These are phyloP conservation scores for Teleopsis dalmanni DNA, from an alignment of 1,140 invertebrate species.

Conservation along the genomic window DNA sequence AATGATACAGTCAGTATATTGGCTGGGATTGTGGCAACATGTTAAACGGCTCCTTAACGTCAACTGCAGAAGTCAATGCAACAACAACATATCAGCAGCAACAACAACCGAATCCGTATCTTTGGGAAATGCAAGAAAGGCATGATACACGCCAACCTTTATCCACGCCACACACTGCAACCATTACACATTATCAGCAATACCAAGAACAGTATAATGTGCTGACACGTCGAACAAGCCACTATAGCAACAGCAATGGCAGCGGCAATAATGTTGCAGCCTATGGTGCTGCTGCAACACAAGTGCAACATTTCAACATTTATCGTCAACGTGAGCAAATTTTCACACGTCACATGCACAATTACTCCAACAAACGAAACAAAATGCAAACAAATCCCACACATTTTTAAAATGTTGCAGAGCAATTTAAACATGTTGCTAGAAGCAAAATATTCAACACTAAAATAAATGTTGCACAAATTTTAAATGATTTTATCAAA, in stretches of 20 bases:
- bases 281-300: constrained; percentile 4
- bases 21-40: constrained; percentile 30
- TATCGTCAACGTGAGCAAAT: background rate
- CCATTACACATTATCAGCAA: background rate
- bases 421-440: background rate
- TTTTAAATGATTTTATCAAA: no score
- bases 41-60: constrained; percentile 3
- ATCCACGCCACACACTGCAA: constrained; percentile 8
- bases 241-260: constrained; percentile 1
- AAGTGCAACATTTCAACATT: background rate
- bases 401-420: background rate
- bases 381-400: background rate
- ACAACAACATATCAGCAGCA: background rate
- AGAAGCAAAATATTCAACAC: no score
- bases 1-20: constrained; percentile 42
- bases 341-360: background rate
- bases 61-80: background rate
- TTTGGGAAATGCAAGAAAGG: constrained; percentile 30
- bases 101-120: constrained; percentile 13
- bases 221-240: background rate
- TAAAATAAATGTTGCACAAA: constrained; percentile 8
- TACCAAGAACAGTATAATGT: background rate
- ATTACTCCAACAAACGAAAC: background rate
- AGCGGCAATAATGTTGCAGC: no score
- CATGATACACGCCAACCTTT: constrained; percentile 7